Base-by-base conservation (phyloP, 2,797 vertebrate genomes). In the Pipistrellus pygmaeus region DNA sequence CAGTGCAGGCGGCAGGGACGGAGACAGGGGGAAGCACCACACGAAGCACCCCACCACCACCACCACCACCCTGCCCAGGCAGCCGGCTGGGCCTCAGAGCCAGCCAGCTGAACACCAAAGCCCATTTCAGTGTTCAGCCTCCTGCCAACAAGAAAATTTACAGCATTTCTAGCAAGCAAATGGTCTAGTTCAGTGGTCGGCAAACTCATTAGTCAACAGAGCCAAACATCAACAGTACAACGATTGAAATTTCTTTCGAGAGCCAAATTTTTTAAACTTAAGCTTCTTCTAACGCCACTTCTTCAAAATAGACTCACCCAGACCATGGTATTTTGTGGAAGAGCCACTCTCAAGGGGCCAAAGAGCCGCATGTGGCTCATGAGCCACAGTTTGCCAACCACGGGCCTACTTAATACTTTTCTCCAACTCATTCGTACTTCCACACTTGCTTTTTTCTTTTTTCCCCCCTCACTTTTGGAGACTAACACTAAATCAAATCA, bases 1-100 rank as follows among this genome's bases (percentile, higher is more conserved):
- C n/a, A 76, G 12, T 27, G 4, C 5, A 14, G 18, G 27, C 1
- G 3, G 18, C 27, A 66, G 27, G 60, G 7, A 27, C 0, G 0
- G 2, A 10, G 4, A 4, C 8, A 4, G 17, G 8, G 23, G 1
- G 30, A 14, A 72, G 11, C 38, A 3, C 38, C 9, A 8, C 30
- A 14, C 18, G 4, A 60, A 60, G 23, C 27, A 15, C n/a, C 38
- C 12, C 8, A 4, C 35, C n/a, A 38, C 38, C 38, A 41, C 6
- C 38, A 41, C 38, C 38, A 41, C 3, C 41, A 8, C 30, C 8
- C 1, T 32, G 5, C 32, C 14, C 23, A 10, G 3, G 1, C 17
- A 14, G 48, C 32, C 18, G 27, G 1, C 62, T 35, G 44, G 18
- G 60, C 46, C 32, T 82, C 68, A 17, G 35, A 46, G 48, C 20